phyloP scores from a whole-genome alignment of 2,113 vertebrate species.

The Leucopsar rothschildi region DNA sequence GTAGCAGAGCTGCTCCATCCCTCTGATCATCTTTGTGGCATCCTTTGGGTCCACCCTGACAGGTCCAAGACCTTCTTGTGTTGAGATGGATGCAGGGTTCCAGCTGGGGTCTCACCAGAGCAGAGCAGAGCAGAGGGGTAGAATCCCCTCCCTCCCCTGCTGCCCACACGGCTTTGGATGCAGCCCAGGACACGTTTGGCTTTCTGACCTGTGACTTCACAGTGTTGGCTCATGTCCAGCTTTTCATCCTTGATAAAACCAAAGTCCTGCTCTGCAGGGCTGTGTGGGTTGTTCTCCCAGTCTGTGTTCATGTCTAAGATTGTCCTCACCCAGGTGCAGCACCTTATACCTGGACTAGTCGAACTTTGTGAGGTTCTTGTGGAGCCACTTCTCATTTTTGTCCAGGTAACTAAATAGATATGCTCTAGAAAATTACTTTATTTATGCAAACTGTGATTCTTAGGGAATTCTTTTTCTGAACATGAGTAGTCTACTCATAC shows the following conservation, averaged over 20 bases:
- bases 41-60: background rate
- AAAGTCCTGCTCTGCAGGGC: background rate
- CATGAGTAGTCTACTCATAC: background rate
- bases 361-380: background rate
- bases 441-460: background rate
- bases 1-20: background rate
- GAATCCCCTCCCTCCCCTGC: background rate
- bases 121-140: background rate
- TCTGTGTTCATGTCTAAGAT: background rate
- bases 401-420: background rate
- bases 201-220: background rate
- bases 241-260: background rate
- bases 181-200: fast-evolving
- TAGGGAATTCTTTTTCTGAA: background rate
- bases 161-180: background rate
- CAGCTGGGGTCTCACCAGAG: background rate
- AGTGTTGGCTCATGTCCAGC: background rate
- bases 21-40: background rate
- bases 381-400: background rate
- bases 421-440: background rate
- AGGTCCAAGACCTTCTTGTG: background rate
- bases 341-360: background rate
- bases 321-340: background rate
- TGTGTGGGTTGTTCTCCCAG: background rate
- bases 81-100: fast-evolving